These are phyloP conservation scores for Vicugna pacos DNA, from an alignment of 2,113 vertebrate genomes.

Conservation along the genomic window DNA sequence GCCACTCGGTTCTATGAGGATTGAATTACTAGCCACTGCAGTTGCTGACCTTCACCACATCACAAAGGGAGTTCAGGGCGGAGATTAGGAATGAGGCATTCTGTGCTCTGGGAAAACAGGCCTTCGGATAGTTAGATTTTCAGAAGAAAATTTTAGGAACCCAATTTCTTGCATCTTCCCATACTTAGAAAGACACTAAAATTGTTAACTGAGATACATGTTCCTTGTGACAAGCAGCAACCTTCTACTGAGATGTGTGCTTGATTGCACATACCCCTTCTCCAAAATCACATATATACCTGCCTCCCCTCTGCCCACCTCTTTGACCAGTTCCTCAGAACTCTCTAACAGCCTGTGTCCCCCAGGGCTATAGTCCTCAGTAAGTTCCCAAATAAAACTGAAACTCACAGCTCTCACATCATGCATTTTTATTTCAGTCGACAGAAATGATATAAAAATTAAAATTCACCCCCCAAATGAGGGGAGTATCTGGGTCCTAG, in stretches of 20 bases:
- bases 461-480: background rate
- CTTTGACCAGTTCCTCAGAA: background rate
- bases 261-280: background rate
- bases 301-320: background rate
- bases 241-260: background rate
- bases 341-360: background rate
- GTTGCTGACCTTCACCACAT: background rate
- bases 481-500: background rate
- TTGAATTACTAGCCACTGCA: background rate
- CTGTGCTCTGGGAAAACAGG: background rate
- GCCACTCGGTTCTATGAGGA: background rate
- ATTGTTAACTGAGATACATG: background rate
- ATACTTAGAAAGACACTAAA: background rate
- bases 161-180: background rate
- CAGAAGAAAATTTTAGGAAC: background rate
- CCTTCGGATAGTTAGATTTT: background rate
- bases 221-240: background rate
- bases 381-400: background rate
- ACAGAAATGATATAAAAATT: background rate
- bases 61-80: background rate
- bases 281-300: background rate
- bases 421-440: background rate
- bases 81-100: background rate
- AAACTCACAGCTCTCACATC: background rate
- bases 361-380: background rate